Evolutionary conservation across 2,797 vertebrate genomes (phyloP), one percentile per base, ranked within the genome.

Genomic region (Siniperca obscura): DNA sequence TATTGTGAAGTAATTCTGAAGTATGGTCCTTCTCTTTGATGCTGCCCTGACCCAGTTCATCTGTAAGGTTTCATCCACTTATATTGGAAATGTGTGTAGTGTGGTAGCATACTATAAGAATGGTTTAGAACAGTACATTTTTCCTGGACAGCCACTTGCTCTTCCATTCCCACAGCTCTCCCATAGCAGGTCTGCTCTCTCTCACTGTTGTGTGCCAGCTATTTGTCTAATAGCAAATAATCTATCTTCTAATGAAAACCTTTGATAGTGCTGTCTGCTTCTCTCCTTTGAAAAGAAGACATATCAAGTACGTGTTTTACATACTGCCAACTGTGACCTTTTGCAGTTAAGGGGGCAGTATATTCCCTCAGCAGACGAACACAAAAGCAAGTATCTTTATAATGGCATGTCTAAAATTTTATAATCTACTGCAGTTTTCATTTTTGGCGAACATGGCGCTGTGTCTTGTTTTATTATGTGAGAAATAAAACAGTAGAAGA

Each of bases 151-250:
- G 52, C 19, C 50, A 48, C 48, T 72, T 74, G 46, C 57, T 40
- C 89, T 86, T 91, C 36, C 40, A 66, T 72, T 88, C 68, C 82
- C 57, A 70, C 65, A 64, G 30, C 74, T 89, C 76, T 87, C 62
- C 22, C 38, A 36, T 7, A 64, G 46, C 72, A 84, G 83, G 77
- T 91, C 89, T 91, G 87, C 69, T 91, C 68, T 70, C 68, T 70
- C 81, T 93, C 86, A 74, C 50, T 78, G 14, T 61, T 82, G 79
- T 83, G 56, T 66, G 87, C 71, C 76, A 72, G 77, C 21, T 70
- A 57, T 89, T 90, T 87, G 85, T 80, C 78, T 72, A 48, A 44
- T 70, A 83, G 74, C 66, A 85, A 91, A 84, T 85, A 74, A 93
- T 91, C 94, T 87, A 69, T 82, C 80, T 50, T 30, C 36, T 50